Evolutionary conservation across 2,888 invertebrate genomes (phyloP).

Genomic region (Plemyria rubiginata): DNA sequence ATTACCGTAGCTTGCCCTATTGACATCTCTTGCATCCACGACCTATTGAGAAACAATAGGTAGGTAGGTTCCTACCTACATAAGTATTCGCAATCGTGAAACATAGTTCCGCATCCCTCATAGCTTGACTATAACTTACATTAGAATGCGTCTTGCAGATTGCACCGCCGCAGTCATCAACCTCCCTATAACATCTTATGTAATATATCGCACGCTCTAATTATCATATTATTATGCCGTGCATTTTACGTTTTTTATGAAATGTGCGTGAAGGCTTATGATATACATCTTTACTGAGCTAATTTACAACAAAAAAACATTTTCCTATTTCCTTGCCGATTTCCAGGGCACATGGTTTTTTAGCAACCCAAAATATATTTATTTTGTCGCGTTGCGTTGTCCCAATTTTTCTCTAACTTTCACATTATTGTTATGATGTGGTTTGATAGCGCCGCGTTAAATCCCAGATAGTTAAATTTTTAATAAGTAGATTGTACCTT

Average conservation of each 20-base stretch:
- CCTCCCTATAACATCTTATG: conserved; percentile 56
- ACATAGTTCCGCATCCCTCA: background rate
- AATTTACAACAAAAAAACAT: background rate
- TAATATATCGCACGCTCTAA: conserved; percentile 68
- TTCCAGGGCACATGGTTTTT: background rate
- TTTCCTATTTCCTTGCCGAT: conserved; percentile 18
- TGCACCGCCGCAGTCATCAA: conserved; percentile 36
- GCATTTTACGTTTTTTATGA: conserved; percentile 20
- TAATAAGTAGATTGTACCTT: too few relatives aligned
- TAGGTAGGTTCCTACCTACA: too few relatives aligned
- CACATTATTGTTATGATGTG: too few relatives aligned
- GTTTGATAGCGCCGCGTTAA: too few relatives aligned
- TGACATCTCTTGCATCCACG: conserved; percentile 14
- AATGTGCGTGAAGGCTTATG: conserved; percentile 26
- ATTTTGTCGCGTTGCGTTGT: too few relatives aligned
- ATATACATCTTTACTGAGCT: background rate
- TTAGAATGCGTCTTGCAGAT: conserved; percentile 38
- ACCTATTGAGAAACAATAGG: conserved; percentile 22
- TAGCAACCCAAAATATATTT: too few relatives aligned
- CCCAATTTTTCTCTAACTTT: too few relatives aligned
- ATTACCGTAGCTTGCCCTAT: conserved; percentile 8
- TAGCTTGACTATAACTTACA: conserved; percentile 8
- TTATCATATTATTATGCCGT: conserved; percentile 33
- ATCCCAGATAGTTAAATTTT: too few relatives aligned
- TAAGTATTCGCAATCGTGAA: conserved; percentile 8